Evolutionary conservation across 2,113 vertebrate genomes (phyloP), one percentile per base, ranked within the genome.

Genomic region (Cephalopterus ornatus): DNA sequence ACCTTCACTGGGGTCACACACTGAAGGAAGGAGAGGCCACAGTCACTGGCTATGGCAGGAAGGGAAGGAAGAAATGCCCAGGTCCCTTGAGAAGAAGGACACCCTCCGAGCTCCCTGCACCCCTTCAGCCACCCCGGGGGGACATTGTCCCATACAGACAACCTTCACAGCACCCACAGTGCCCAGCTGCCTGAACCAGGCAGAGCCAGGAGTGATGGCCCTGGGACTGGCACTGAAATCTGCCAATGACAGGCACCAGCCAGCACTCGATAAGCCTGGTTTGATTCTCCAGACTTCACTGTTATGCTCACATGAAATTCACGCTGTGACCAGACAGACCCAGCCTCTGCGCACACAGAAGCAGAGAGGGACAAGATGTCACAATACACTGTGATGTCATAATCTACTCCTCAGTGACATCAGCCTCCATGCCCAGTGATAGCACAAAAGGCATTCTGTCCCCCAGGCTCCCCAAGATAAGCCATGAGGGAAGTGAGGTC

Each of bases 281-380:
- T 37, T 2, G 0, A 52, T 4, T 11, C 37, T 68, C 73, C 41
- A 26, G 6, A 39, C 46, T 30, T 72, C 1, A 0, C 11, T 47
- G n/a, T 35, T 20, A 13, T 1, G 1, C 24, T 63, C 1, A 0
- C 8, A 6, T 55, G 35, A 9, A 46, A 5, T 32, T 71, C 41
- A 63, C 41, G 15, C 6, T 14, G 11, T 26, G 8, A 15, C 26
- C 53, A 33, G 32, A 33, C 32, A 56, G 53, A 8, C 53, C 53
- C 53, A 56, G 30, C 11, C 28, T 55, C 30, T 55, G 28, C 17
- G 11, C 17, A 55, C 30, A 55, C 53, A 56, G 62, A 37, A 11
- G 8, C 42, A 65, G 30, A 41, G 44, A 50, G 35, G 13, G 23
- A 39, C 26, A 62, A 39, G 35, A 62, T 39, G 17, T 28, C 50